Base-by-base conservation (phyloP, 2,113 vertebrate genomes). In the Clarias batrachus region DNA sequence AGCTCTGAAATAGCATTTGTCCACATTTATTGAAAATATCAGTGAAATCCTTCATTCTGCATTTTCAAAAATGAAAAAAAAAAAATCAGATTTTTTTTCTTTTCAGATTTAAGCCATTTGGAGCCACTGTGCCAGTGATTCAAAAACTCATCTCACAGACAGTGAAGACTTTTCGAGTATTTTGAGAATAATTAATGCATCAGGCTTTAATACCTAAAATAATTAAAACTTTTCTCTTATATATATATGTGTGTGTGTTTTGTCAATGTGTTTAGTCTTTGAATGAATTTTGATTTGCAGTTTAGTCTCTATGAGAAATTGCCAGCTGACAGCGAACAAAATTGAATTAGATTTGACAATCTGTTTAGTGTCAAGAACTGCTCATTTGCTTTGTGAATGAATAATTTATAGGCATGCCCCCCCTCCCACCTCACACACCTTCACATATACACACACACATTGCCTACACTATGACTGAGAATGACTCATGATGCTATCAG, bases 401-500 rank as follows among this genome's bases (percentile, higher is more conserved):
- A 85, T 88, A 66, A 85, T 88, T 85, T 63, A 41, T 62, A 63
- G 57, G 62, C 83, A 74, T 60, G 21, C 78, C 16, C 16, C 16
- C 16, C 3, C 60, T 4, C 19, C 17, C 60, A 23, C 60, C 68
- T 37, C 54, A 52, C n/a, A 82, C 17, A 59, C 70, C 52, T 71
- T 54, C 37, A 60, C 30, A 81, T 37, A 71, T 57, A 25, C 65
- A 12, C 37, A 79, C 56, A 59, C 57, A 41, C 30, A 37, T 33
- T 79, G 81, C 81, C 86, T 25, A 78, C 65, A 30, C 76, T 25
- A 74, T 23, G 63, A 48, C 59, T 37, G 81, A 66, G 60, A 5
- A 19, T 87, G 86, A 87, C 41, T 87, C 86, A 87, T 66, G n/a
- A 83, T 48, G 30, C 27, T 87, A 83, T 83, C 81, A 82, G 56